Evolutionary conservation across 1,140 invertebrate genomes (phyloP).

Genomic region (Drosophila fuyamai): DNA sequence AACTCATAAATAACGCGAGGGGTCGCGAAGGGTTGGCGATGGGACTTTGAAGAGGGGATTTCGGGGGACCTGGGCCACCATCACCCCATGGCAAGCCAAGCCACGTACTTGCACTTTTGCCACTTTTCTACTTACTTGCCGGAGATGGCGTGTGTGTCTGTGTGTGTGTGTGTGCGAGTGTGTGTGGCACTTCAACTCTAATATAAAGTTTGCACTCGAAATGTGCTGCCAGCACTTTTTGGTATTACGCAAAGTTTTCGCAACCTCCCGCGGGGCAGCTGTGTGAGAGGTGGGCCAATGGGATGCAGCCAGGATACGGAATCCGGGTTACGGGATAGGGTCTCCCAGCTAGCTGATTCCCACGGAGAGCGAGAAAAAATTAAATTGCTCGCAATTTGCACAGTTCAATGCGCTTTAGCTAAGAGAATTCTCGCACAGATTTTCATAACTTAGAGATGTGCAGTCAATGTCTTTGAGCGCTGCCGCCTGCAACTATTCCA

Average conservation of each 20-base stretch:
- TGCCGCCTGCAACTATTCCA: constrained; percentile 7
- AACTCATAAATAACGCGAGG: constrained; percentile 75
- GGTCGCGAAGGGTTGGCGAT: constrained; percentile 2
- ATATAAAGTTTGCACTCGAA: constrained; percentile 82
- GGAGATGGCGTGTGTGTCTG: constrained; percentile 14
- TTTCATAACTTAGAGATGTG: constrained; percentile 77
- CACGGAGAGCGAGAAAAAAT: constrained; percentile 54
- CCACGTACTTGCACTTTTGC: constrained; percentile 74
- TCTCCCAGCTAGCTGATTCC: constrained; percentile 53
- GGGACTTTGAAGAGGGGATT: constrained; percentile 8
- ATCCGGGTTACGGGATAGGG: constrained; percentile 3
- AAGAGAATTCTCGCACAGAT: constrained; percentile 74
- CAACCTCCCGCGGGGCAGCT: constrained; percentile 52
- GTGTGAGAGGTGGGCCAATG: constrained; percentile 37
- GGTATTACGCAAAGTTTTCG: constrained; percentile 80
- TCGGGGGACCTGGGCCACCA: not conserved
- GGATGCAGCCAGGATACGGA: constrained; percentile 12
- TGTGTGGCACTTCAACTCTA: constrained; percentile 78
- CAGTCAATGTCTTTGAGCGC: constrained; percentile 56
- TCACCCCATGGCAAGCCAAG: constrained; percentile 32
- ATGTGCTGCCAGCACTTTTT: constrained; percentile 81
- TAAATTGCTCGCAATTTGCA: constrained; percentile 83
- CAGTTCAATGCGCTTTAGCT: constrained; percentile 82
- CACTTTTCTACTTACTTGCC: constrained; percentile 73
- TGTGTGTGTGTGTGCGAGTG: constrained; percentile 41